Evolutionary conservation across 2,888 invertebrate species (phyloP), one percentile per base, ranked within the genome.

Genomic region (Pachymerium ferrugineum): DNA sequence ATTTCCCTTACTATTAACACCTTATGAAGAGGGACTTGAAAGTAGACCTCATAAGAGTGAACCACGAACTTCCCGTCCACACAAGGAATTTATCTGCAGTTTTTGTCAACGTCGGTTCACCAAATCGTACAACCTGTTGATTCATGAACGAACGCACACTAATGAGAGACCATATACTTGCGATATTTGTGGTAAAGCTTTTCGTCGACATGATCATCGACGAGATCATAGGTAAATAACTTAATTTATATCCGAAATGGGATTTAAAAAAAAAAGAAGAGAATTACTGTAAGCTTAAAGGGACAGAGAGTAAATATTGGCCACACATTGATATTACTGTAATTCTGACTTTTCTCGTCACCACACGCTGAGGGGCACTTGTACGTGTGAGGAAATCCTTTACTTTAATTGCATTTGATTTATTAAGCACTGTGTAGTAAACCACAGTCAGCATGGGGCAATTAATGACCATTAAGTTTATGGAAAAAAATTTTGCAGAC

Each of bases 111-210:
- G 86, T 3, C 83, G 86, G 73, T 87, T 87, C 80, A 86, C 86
- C 76, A 87, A 87, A 79, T 85, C 85, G 8, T 87, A 87, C 82
- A 87, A 87, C 78, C 80, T 87, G 74, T 79, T 86, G 76, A 87
- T 87, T 76, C 87, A 87, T 80, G 86, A 86, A 77, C 78, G 85
- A 74, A 87, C 87, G 1, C 87, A 87, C 79, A 87, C 87, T 14
- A 85, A 87, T 79, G 87, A 87, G 78, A 79, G 86, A 74, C 86
- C 87, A 0, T 87, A 85, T 80, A 82, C 84, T 0, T 87, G 87
- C 78, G 86, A 87, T 76, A 83, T 86, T 74, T 86, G 86, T 78
- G 82, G 84, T 70, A 87, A 87, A 79, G 84, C 85, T 4, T 86
- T 87, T 82, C 80, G 87, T 38, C 80, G 87, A 76, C 87, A 87